Conservation (phyloP, 2,113 vertebrate genomes). For the Phalacrocorax brasilianus region DNA sequence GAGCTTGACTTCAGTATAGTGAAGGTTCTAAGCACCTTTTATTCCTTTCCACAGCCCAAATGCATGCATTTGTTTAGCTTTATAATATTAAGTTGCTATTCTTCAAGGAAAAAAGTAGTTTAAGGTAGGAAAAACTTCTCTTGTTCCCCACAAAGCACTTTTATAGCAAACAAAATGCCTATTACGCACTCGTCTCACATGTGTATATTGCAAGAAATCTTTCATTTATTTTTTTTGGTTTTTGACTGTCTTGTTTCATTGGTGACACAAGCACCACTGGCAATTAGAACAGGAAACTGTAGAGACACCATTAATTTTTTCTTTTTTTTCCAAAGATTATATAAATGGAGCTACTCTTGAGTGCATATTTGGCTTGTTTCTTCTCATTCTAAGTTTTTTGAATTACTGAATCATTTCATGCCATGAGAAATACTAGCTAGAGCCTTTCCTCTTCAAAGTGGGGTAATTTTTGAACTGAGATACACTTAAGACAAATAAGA, state of each 20-base stretch:
- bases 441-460: neutral
- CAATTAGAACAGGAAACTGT: neutral
- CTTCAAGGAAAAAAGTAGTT: neutral
- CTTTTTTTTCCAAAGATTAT: neutral
- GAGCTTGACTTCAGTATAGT: neutral
- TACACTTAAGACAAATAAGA: neutral
- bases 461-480: neutral
- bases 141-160: neutral
- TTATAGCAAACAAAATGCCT: neutral
- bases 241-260: neutral
- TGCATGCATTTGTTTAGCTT: neutral
- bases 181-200: neutral
- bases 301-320: neutral
- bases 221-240: neutral
- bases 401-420: neutral
- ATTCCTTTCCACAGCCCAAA: neutral
- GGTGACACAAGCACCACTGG: neutral
- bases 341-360: neutral
- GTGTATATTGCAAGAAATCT: neutral
- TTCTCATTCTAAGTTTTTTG: neutral
- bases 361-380: neutral
- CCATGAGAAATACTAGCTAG: neutral
- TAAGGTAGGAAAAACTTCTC: neutral
- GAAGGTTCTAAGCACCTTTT: neutral
- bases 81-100: neutral